Percentiles rank a stretch among this genome's conserved stretches.
phyloP scores from a whole-genome alignment of 2,888 invertebrate species.

The Lithophane leautieri region DNA sequence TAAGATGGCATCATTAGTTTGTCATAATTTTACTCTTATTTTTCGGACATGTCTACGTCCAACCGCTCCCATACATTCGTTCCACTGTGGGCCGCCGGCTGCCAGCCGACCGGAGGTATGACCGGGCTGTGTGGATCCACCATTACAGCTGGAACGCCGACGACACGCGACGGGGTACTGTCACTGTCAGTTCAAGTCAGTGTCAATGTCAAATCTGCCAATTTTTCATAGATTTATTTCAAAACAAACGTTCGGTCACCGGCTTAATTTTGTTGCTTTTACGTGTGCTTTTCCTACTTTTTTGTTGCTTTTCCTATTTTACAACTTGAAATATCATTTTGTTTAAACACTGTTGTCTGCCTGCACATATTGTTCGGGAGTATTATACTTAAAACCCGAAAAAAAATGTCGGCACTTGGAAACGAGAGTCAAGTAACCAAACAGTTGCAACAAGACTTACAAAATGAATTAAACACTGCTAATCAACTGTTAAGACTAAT shows the following conservation, averaged over 20 bases:
- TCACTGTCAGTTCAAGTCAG: not conserved
- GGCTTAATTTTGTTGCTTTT: not conserved
- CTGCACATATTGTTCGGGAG: not conserved
- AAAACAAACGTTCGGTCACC: constrained; percentile 17
- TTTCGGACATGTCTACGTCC: too few species aligned
- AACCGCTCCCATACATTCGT: too few species aligned
- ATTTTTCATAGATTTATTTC: too few species aligned
- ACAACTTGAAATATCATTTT: not conserved
- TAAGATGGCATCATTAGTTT: too few species aligned
- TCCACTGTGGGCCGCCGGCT: too few species aligned
- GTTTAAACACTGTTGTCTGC: not conserved
- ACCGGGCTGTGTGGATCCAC: too few species aligned
- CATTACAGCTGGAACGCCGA: not conserved
- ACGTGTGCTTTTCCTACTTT: too few species aligned
- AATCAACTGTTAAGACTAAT: constrained; percentile 82
- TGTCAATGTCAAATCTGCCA: constrained; percentile 4
- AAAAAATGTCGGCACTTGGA: constrained; percentile 62
- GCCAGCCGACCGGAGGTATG: too few species aligned
- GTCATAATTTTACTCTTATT: too few species aligned
- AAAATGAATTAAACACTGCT: constrained; percentile 82
- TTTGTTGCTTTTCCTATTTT: not conserved
- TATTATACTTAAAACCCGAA: not conserved
- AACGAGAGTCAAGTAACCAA: constrained; percentile 60
- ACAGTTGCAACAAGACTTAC: constrained; percentile 82
- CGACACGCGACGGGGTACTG: not conserved